Conservation (phyloP, 1,140 invertebrate species). For the Andrena cerasifolii region DNA sequence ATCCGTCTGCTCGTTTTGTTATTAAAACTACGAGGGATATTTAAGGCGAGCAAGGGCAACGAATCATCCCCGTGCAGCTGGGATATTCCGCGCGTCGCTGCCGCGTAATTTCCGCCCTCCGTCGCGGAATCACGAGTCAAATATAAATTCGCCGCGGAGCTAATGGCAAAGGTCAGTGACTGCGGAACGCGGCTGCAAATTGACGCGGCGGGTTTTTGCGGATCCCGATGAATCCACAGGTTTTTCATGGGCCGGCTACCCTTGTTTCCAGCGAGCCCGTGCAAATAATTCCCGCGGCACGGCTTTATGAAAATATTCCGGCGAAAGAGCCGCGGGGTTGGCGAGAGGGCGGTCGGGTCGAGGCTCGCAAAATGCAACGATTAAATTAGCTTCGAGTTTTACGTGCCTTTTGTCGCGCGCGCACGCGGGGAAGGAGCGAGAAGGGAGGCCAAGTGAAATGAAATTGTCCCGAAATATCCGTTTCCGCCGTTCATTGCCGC, state of each 20-base stretch:
- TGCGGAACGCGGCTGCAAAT: conserved; percentile 45
- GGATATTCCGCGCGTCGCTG: too few species aligned
- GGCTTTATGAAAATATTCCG: conserved; percentile 27
- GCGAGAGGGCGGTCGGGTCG: background rate
- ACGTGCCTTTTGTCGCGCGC: background rate
- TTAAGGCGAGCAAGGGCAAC: background rate
- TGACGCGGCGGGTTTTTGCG: conserved; percentile 41
- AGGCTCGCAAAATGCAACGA: conserved; percentile 1
- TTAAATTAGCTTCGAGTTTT: conserved; percentile 22
- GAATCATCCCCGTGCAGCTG: background rate
- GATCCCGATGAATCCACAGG: conserved; percentile 47
- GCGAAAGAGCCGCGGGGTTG: background rate
- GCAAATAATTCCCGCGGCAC: conserved; percentile 6
- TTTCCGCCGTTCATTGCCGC: background rate
- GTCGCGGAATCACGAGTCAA: background rate
- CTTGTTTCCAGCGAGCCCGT: background rate
- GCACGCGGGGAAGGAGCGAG: background rate
- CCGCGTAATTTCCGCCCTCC: background rate
- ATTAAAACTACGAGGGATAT: background rate
- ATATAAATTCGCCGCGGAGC: conserved; percentile 28
- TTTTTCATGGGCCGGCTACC: conserved; percentile 31
- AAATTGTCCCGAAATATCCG: conserved; percentile 31
- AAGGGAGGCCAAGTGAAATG: background rate
- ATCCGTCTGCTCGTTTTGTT: background rate
- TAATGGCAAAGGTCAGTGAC: conserved; percentile 45